phyloP scores from a whole-genome alignment of 1,140 invertebrate genomes.

The Pogonognathellus flavescens region DNA sequence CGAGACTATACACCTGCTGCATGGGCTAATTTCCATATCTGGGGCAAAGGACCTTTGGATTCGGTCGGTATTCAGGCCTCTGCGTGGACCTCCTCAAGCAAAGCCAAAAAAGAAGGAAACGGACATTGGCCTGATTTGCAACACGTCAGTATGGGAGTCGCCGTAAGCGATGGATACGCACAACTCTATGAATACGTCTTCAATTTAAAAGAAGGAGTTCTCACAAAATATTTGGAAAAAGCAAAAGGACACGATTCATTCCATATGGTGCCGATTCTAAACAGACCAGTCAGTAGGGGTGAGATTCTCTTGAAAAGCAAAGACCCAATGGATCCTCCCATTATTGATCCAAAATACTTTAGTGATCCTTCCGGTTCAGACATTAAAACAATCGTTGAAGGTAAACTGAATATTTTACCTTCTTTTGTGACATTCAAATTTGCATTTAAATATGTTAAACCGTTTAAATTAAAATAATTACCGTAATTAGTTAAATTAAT shows the following conservation, averaged over 20 bases:
- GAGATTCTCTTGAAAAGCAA: neutral
- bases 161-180: neutral
- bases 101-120: slow-evolving; percentile 53
- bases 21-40: slow-evolving; percentile 14
- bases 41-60: slow-evolving; percentile 47
- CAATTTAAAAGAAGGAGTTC: slow-evolving; percentile 16
- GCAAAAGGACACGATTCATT: slow-evolving; percentile 56
- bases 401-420: neutral
- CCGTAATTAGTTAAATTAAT: no score
- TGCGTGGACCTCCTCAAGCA: slow-evolving; percentile 24
- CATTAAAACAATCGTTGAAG: no score
- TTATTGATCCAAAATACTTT: slow-evolving; percentile 4
- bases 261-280: slow-evolving; percentile 64
- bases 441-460: no score
- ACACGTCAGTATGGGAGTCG: slow-evolving; percentile 30
- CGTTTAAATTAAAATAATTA: no score
- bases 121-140: slow-evolving; percentile 68
- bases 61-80: slow-evolving; percentile 5
- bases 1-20: slow-evolving; percentile 50
- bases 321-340: neutral
- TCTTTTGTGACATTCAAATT: no score
- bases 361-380: no score
- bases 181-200: slow-evolving; percentile 32
- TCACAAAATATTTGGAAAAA: slow-evolving; percentile 48
- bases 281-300: neutral